Evolutionary conservation across 1,140 invertebrate species (phyloP).

Genomic region (Yoshiicerus persimilis): DNA sequence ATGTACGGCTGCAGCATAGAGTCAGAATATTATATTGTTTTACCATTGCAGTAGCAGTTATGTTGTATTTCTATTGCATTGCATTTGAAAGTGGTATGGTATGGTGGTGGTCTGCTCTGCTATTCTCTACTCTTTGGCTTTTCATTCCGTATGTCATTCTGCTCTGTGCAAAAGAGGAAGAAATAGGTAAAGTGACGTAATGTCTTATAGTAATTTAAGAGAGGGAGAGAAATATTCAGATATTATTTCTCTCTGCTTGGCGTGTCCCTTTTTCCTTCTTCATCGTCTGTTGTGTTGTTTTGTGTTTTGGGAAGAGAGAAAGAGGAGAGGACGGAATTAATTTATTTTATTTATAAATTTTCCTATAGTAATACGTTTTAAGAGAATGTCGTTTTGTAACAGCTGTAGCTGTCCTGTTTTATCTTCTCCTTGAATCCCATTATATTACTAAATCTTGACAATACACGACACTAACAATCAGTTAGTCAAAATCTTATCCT

Average conservation of each 20-base stretch:
- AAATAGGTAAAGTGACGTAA: background rate
- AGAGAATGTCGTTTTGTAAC: conserved; percentile 10
- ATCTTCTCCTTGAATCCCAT: background rate
- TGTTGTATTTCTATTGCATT: too few species aligned
- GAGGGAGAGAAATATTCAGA: background rate
- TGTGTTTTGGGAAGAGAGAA: background rate
- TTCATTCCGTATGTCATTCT: too few species aligned
- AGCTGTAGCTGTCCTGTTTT: conserved; percentile 25
- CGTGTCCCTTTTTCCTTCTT: background rate
- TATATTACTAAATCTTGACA: background rate
- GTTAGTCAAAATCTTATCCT: background rate
- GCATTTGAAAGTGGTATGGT: background rate
- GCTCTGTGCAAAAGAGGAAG: background rate
- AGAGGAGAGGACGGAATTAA: conserved; percentile 27
- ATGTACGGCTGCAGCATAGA: too few species aligned
- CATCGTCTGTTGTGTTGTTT: background rate
- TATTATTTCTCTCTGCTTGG: background rate
- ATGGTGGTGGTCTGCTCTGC: background rate
- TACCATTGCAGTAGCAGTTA: background rate
- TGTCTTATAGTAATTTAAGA: background rate
- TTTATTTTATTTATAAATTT: conserved; percentile 47
- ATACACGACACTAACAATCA: background rate
- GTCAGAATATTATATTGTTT: background rate
- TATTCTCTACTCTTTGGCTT: too few species aligned
- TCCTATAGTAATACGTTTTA: conserved; percentile 29